A percentile compares a stretch with the other conserved stretches of the same genome.
These are phyloP conservation scores for Arremon brunneinucha DNA, from an alignment of 2,797 vertebrate species.

Conservation along the genomic window DNA sequence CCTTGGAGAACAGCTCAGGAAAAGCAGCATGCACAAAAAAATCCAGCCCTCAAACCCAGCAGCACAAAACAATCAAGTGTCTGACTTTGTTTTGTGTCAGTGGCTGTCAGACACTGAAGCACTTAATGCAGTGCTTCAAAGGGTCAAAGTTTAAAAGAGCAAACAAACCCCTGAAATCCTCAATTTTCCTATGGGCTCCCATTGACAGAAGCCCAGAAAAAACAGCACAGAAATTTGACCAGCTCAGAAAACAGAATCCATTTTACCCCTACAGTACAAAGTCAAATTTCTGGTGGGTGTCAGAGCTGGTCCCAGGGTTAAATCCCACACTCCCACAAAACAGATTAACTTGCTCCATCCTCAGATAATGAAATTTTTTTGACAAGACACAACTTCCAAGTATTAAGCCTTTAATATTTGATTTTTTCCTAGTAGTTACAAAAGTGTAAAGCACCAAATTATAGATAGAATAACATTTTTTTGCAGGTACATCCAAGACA, in stretches of 20 bases:
- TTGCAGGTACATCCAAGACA: neutral
- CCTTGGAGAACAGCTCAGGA: neutral
- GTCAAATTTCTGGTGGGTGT: neutral
- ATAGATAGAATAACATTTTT: neutral
- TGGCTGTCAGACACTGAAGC: neutral
- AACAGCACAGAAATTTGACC: neutral
- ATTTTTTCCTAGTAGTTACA: neutral
- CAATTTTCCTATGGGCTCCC: neutral
- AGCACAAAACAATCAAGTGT: neutral
- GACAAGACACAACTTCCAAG: neutral
- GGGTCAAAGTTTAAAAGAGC: neutral
- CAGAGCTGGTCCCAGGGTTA: neutral
- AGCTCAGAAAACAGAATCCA: neutral
- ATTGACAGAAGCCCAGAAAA: neutral
- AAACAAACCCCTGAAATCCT: neutral
- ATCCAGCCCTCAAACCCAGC: neutral
- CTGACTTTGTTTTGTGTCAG: neutral
- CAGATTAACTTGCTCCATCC: neutral
- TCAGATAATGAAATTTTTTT: neutral
- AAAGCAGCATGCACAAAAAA: neutral
- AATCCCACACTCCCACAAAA: neutral
- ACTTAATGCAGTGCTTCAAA: neutral
- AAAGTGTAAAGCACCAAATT: neutral
- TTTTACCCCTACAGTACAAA: rapidly evolving
- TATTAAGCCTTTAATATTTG: neutral